A percentile compares a stretch with the other conserved stretches of the same genome.
Conservation (phyloP, 2,888 invertebrate genomes). For the Chymomyza caudatula region DNA sequence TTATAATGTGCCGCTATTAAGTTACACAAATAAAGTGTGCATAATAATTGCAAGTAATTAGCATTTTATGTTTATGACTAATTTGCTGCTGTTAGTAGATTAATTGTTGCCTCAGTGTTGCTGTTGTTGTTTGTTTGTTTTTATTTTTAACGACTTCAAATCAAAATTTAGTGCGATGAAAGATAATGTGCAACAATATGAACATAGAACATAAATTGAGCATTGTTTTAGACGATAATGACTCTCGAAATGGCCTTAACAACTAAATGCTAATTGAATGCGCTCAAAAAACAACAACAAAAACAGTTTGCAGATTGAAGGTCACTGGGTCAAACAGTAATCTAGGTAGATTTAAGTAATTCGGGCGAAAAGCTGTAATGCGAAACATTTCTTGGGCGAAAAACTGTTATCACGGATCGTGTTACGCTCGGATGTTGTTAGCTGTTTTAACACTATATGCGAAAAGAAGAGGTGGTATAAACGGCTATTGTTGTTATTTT, state of each 20-base stretch:
- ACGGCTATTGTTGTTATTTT: too few relatives aligned
- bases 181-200: constrained; percentile 21
- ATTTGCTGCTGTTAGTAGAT: constrained; percentile 60
- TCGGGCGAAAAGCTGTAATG: not conserved
- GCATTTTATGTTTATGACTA: constrained; percentile 59
- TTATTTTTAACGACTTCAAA: constrained; percentile 42
- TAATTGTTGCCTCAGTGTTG: constrained; percentile 52
- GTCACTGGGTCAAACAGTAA: constrained; percentile 26
- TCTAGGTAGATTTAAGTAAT: constrained; percentile 16
- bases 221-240: constrained; percentile 6
- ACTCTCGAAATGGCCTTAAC: constrained; percentile 18
- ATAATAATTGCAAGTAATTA: constrained; percentile 55
- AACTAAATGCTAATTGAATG: constrained; percentile 22
- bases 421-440: too few relatives aligned
- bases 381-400: not conserved
- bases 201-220: constrained; percentile 27
- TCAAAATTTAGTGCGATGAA: constrained; percentile 19
- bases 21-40: constrained; percentile 44
- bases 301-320: not conserved
- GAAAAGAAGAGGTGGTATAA: too few relatives aligned
- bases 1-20: constrained; percentile 37
- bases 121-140: constrained; percentile 25
- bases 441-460: too few relatives aligned
- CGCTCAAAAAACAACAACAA: not conserved
- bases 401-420: not conserved